Conservation (phyloP, 2,113 vertebrate species). For the Antechinus flavipes region DNA sequence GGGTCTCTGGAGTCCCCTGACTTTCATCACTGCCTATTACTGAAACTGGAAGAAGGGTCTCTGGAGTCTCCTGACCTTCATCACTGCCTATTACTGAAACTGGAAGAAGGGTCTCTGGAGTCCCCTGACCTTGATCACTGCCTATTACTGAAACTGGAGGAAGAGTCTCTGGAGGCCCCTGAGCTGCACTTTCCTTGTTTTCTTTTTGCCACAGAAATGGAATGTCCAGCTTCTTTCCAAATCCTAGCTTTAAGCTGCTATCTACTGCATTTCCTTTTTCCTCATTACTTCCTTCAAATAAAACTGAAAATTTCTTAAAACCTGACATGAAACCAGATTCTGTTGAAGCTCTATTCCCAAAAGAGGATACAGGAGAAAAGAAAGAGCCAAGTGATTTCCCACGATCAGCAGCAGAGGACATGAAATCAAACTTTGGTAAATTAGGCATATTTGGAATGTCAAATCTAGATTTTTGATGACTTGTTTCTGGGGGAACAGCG, state of each 20-base stretch:
- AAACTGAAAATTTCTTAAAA: constrained; percentile 91
- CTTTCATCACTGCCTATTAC: too few relatives aligned
- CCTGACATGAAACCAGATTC: constrained; percentile 88
- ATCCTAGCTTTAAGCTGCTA: constrained; percentile 81
- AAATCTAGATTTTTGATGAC: constrained; percentile 83
- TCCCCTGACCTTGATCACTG: constrained; percentile 64
- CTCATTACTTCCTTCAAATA: constrained; percentile 89
- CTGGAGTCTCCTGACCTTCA: too few relatives aligned
- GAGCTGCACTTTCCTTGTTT: constrained; percentile 77
- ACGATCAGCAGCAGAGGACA: constrained; percentile 84
- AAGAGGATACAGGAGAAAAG: constrained; percentile 86
- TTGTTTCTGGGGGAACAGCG: constrained; percentile 50
- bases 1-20: too few relatives aligned
- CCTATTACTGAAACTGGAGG: constrained; percentile 82
- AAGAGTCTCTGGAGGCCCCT: constrained; percentile 76
- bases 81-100: too few relatives aligned
- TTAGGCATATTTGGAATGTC: constrained; percentile 85
- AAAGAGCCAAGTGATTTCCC: constrained; percentile 90
- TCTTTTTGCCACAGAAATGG: constrained; percentile 90
- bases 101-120: too few relatives aligned
- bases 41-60: too few relatives aligned
- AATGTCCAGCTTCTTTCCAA: constrained; percentile 89
- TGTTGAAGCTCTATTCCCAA: constrained; percentile 74
- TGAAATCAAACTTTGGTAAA: constrained; percentile 88
- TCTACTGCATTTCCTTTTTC: constrained; percentile 83